Evolutionary conservation across 1,140 invertebrate genomes (phyloP).

Genomic region (Atta colombica): DNA sequence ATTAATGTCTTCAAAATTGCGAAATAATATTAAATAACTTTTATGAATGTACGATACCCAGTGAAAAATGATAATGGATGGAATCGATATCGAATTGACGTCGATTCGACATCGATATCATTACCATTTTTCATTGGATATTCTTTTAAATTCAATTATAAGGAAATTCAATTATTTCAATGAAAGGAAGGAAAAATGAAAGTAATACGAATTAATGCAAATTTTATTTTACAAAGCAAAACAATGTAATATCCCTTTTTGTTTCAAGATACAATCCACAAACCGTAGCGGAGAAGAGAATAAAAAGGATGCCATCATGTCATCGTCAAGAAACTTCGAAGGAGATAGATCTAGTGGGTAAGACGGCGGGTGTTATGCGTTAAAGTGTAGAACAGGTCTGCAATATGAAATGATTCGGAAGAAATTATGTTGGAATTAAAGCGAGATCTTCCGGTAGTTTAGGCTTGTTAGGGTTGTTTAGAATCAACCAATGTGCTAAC

Average conservation of each 20-base stretch:
- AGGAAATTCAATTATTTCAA: not conserved
- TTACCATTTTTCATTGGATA: not conserved
- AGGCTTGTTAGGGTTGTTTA: slow-evolving; percentile 93
- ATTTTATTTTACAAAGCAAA: slow-evolving; percentile 4
- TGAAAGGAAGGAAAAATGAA: not conserved
- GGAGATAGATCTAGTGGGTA: slow-evolving; percentile 67
- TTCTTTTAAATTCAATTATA: not conserved
- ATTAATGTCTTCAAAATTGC: not conserved
- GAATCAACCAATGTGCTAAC: slow-evolving; percentile 92
- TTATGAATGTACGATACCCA: not conserved
- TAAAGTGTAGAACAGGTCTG: not conserved
- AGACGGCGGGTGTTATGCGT: slow-evolving; percentile 18
- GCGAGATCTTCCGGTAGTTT: slow-evolving; percentile 82
- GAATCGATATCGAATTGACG: no score
- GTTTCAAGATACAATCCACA: slow-evolving; percentile 73
- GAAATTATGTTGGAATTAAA: slow-evolving; percentile 65
- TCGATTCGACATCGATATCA: no score
- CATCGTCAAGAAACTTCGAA: slow-evolving; percentile 32
- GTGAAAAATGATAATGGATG: no score
- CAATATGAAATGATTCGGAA: not conserved
- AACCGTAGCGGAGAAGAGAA: slow-evolving; percentile 54
- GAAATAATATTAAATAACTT: not conserved
- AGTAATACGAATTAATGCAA: not conserved
- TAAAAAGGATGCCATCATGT: slow-evolving; percentile 60
- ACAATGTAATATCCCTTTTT: slow-evolving; percentile 3